A percentile compares a stretch with the other conserved stretches of the same genome.
Evolutionary conservation across 2,888 invertebrate species (phyloP).

Genomic region (Syrphus vitripennis): DNA sequence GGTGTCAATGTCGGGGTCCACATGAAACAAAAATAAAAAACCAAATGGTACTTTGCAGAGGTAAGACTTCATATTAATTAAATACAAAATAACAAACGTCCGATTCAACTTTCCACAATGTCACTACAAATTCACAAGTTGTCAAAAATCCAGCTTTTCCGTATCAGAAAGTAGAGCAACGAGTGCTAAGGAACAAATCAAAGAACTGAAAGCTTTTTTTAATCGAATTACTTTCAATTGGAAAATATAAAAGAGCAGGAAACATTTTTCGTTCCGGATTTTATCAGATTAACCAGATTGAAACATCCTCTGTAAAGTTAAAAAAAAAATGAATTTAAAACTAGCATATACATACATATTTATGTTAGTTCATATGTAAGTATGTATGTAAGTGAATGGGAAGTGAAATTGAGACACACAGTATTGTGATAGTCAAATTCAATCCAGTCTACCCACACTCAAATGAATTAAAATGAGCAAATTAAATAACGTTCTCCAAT

Average conservation of each 20-base stretch:
- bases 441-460: background rate
- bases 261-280: background rate
- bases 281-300: background rate
- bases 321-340: background rate
- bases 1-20: too few relatives aligned
- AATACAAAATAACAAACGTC: background rate
- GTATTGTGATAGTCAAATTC: background rate
- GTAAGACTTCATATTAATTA: too few relatives aligned
- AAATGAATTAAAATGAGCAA: background rate
- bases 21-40: too few relatives aligned
- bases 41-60: too few relatives aligned
- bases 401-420: background rate
- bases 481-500: background rate
- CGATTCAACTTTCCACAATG: background rate
- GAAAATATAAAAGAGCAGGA: background rate
- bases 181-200: background rate
- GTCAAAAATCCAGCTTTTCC: background rate
- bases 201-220: background rate
- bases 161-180: background rate
- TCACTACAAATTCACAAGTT: background rate
- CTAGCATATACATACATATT: too few relatives aligned
- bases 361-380: too few relatives aligned
- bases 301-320: background rate
- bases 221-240: background rate
- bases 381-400: background rate